phyloP scores from a whole-genome alignment of 1,140 invertebrate species.

The Octopus bimaculoides region DNA sequence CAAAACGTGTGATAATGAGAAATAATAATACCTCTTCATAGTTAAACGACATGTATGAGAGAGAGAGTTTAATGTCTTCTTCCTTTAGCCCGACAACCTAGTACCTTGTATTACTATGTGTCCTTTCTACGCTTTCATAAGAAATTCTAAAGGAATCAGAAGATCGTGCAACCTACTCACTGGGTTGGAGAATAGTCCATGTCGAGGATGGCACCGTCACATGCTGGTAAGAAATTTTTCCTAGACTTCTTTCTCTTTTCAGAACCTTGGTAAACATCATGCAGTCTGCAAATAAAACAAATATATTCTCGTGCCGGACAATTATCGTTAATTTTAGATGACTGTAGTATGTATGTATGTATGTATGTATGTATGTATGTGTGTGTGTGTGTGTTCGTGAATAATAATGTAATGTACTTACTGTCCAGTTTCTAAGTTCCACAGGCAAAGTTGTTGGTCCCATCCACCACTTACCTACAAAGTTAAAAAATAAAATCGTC shows the following conservation, averaged over 20 bases:
- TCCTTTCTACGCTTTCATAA: not conserved
- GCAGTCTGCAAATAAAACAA: too few species aligned
- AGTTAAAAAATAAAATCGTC: too few species aligned
- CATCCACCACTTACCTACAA: slow-evolving; percentile 55
- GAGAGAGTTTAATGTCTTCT: too few species aligned
- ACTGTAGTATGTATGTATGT: not conserved
- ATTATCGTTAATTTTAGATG: too few species aligned
- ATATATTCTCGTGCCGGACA: too few species aligned
- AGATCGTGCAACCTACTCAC: slow-evolving; percentile 25
- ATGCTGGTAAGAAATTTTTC: slow-evolving; percentile 42
- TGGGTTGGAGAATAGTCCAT: slow-evolving; percentile 48
- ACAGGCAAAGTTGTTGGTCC: slow-evolving; percentile 56
- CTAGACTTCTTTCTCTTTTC: not conserved
- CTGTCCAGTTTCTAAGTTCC: slow-evolving; percentile 52
- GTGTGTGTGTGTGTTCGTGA: not conserved
- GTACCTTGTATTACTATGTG: too few species aligned
- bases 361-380: not conserved
- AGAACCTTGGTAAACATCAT: too few species aligned
- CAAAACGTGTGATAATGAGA: too few species aligned
- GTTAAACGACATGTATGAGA: too few species aligned
- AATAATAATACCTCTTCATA: too few species aligned
- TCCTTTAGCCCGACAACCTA: too few species aligned
- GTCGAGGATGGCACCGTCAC: slow-evolving; percentile 54
- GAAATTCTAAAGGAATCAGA: not conserved
- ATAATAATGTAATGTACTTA: slow-evolving; percentile 27